Conservation (phyloP, 1,140 invertebrate species). For the Microplitis demolitor region DNA sequence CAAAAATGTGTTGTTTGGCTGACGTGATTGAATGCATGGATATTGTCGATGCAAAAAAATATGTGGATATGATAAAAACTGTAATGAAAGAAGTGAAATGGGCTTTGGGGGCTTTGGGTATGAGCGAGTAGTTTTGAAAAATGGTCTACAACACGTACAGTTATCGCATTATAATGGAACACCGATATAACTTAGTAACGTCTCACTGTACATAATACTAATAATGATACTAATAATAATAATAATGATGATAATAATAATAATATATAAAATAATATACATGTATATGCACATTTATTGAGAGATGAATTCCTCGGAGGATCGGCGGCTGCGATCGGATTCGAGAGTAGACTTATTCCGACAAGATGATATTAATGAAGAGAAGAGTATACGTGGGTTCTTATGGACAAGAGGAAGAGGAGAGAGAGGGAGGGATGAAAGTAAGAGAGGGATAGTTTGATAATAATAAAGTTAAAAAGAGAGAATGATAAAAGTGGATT, state of each 20-base stretch:
- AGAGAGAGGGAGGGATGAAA: not conserved
- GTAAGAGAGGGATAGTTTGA: not conserved
- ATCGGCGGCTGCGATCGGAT: constrained; percentile 26
- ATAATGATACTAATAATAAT: too few species aligned
- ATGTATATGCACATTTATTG: not conserved
- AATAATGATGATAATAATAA: not conserved
- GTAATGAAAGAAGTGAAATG: not conserved
- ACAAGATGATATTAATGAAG: constrained; percentile 30
- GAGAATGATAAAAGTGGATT: not conserved
- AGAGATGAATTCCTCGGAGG: constrained; percentile 22
- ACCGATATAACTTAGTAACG: not conserved
- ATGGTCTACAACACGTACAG: not conserved
- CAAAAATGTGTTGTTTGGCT: too few species aligned
- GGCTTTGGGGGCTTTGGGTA: too few species aligned
- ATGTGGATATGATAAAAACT: not conserved
- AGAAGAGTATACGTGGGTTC: constrained; percentile 9
- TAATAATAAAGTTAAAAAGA: constrained; percentile 12
- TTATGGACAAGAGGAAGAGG: not conserved
- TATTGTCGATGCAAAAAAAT: too few species aligned
- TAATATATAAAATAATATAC: not conserved
- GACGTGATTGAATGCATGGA: too few species aligned
- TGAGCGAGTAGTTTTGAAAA: not conserved
- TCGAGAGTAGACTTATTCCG: constrained; percentile 16
- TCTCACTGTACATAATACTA: not conserved
- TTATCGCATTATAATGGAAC: not conserved